Base-by-base conservation (phyloP, 2,797 vertebrate genomes). In the Cygnus olor region DNA sequence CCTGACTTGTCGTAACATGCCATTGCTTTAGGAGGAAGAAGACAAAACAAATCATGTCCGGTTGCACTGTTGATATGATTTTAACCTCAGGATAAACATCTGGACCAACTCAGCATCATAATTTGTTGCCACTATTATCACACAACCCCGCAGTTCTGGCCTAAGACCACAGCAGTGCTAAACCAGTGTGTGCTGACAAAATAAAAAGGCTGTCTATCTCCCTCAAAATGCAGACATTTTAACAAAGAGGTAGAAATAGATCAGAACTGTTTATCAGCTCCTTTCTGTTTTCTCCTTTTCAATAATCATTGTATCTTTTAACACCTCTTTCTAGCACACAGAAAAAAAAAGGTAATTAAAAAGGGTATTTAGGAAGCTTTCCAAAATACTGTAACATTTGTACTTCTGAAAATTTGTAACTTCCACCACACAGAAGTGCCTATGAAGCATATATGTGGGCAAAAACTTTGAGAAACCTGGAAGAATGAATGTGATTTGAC, bases 71-170 rank as follows among this genome's bases (percentile, higher is more conserved):
- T 93, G 91, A 80, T 68, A 83, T 42, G 58, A 95, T 81, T 90
- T 92, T 95, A 73, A 90, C 89, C 88, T 93, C 88, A 64, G 82
- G 91, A 89, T 73, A 96, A 94, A 93, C 95, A 95, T 94, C 94
- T 93, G 92, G 87, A 92, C 77, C 69, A 71, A 54, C 24, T 70
- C 89, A 65, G n/a, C n/a, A 63, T 66, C 16, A 25, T 44, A 56
- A 80, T 87, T 93, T 80, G 42, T 60, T 91, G 63, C 19, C 14
- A 21, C 18, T 63, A 14, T 25, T 80, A 65, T n/a, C 11, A 49
- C 58, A 58, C 63, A 85, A 88, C 45, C 45, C 30, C 7, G 2
- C 18, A 32, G 34, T 14, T 89, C 49, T 63, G 42, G 24, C 85
- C 9, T 10, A 88, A 82, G 44, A 83, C 45, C 20, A 74, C n/a